Evolutionary conservation across 2,113 vertebrate species (phyloP), one percentile per base, ranked within the genome.

Genomic region (Syngnathoides biaculeatus): DNA sequence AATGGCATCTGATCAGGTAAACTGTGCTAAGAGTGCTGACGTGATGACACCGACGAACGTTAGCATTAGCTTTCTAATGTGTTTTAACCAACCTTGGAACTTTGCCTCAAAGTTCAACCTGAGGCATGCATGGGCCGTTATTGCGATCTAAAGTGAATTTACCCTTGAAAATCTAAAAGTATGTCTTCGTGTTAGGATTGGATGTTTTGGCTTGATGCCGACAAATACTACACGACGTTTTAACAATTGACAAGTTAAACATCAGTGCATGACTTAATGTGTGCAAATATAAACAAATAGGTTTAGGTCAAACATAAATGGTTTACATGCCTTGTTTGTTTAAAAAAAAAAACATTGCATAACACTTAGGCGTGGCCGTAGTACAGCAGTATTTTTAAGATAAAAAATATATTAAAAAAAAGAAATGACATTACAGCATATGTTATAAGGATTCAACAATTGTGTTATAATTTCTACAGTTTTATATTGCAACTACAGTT

Each of bases 1-100:
- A 59, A 82, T 86, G 89, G 60, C 68, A 11, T 92, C 91, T 39
- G 91, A 92, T 57, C 91, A 92, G 90, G 91, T 92, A 90, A 80
- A 69, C 11, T 14, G 20, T 26, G 22, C 1, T 27, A 24, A 24
- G 1, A 30, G 12, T 43, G 56, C 7, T 40, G 52, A 42, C 19
- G 2, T 48, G 8, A 26, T 17, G 17, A 15, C 60, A 61, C 8
- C 26, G 35, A 20, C 27, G 1, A 22, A 2, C 17, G 57, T 72
- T 84, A 81, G 79, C 78, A 48, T 75, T 76, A 80, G 80, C 78
- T 57, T 58, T 69, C 45, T 50, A 47, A 65, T n/a, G 59, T 22
- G 43, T 57, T 42, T 12, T 42, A 26, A 5, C 7, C n/a, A 26
- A 17, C 60, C 60, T 26, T 12, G 40, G 14, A n/a, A 62, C 40